Base-by-base conservation (phyloP, 2,888 invertebrate genomes). In the Drosophila kanekoi region DNA sequence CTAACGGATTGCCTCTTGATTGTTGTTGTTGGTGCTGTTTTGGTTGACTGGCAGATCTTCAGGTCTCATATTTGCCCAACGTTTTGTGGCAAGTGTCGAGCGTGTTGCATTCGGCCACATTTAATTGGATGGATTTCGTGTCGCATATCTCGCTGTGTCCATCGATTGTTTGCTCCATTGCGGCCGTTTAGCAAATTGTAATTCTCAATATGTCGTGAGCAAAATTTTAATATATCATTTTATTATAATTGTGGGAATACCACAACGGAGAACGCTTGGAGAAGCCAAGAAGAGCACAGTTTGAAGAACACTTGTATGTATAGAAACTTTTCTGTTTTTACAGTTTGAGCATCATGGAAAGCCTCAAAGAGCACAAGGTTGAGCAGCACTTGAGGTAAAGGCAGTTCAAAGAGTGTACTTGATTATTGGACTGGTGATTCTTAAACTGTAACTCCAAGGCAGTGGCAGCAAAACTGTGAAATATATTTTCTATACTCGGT, bases 41-140 rank as follows among this genome's bases (percentile, higher is more conserved):
- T 49, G 49, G 23, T 38, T 60, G 41, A 18, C 48, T 71, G 38
- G 23, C 35, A 13, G 28, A 51, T 72, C 53, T 59, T 33, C 48
- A 51, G 69, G 47, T 41, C 44, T 75, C 73, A 75, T 72, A 72
- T 75, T 68, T 75, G 40, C 53, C 32, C 68, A 73, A 54, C 48
- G 64, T 59, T 52, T 49, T 38, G 61, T 41, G 57, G 52, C 69
- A 66, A 79, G 79, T 79, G 77, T 45, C 51, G 63, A 65, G 43
- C 44, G 58, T 40, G 59, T 60, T 59, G 56, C 60, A 62, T 59
- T 68, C 49, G 52, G 60, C 52, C 58, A 70, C 54, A 57, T 69
- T 78, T 78, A 78, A 78, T 78, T 78, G 81, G 80, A 45, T 72
- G 69, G 47, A 45, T 69, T 80, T 77, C 69, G 77, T 80, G 81